Percentiles rank a stretch among this genome's conserved stretches.
Conservation (phyloP, 2,113 vertebrate species). For the Tragelaphus strepsiceros region DNA sequence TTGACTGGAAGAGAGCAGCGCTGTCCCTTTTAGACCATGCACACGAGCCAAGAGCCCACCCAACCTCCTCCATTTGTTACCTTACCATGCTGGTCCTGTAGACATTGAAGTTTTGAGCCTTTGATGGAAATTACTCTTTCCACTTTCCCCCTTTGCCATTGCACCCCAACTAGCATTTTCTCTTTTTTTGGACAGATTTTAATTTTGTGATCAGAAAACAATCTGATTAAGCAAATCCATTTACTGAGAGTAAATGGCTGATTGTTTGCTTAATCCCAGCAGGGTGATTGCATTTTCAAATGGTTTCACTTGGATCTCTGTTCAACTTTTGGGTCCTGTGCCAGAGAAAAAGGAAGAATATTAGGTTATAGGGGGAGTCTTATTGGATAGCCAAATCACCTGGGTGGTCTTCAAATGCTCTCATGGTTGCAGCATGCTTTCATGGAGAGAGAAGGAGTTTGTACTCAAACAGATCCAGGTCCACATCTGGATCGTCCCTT, state of each 20-base stretch:
- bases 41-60: neutral
- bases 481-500: neutral
- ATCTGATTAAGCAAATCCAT: slow-evolving; percentile 32
- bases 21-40: neutral
- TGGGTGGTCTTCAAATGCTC: neutral
- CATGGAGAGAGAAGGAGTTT: neutral
- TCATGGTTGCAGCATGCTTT: neutral
- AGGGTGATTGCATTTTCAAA: neutral
- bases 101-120: neutral
- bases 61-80: neutral
- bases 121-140: neutral
- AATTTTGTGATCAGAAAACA: slow-evolving; percentile 32
- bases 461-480: neutral
- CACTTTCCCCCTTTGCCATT: neutral
- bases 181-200: slow-evolving; percentile 32
- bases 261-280: neutral
- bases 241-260: neutral
- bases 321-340: neutral
- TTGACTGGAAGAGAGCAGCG: neutral
- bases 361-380: too few species aligned
- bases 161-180: neutral
- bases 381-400: neutral
- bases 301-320: neutral
- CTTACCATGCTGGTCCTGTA: neutral
- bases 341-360: neutral